phyloP scores from a whole-genome alignment of 2,797 vertebrate genomes.

The Sebastes kiyomatsui region DNA sequence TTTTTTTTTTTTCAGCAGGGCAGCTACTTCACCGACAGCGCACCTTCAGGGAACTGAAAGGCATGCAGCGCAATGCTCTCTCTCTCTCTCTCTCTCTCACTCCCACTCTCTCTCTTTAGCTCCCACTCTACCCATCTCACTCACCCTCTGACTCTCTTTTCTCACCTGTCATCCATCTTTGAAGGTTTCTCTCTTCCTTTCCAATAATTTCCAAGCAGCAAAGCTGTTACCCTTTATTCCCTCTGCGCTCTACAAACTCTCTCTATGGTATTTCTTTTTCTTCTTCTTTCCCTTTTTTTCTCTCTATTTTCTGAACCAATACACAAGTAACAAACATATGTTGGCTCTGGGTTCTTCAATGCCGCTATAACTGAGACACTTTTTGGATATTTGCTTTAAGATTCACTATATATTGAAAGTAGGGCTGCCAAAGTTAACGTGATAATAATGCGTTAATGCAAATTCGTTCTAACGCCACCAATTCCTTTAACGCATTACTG shows the following conservation, averaged over 20 bases:
- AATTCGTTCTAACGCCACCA: too few relatives aligned
- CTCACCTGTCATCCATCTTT: conserved; percentile 33
- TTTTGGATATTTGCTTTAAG: background rate
- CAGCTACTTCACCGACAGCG: conserved; percentile 16
- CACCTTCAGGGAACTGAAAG: conserved; percentile 48
- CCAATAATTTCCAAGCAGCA: background rate
- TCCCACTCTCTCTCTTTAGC: background rate
- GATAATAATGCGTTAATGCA: too few relatives aligned
- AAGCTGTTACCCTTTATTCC: background rate
- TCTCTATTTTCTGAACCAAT: background rate
- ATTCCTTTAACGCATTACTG: too few relatives aligned
- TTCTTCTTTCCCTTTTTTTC: background rate
- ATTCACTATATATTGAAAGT: background rate
- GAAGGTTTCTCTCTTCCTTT: conserved; percentile 10
- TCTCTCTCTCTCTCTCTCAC: conserved; percentile 13
- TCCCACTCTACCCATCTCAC: conserved; percentile 29
- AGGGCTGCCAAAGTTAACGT: too few relatives aligned
- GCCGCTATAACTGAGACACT: background rate
- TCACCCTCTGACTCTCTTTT: conserved; percentile 16
- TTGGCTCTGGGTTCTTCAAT: background rate
- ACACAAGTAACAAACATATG: background rate
- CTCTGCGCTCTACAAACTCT: background rate
- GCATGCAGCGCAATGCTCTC: conserved; percentile 34
- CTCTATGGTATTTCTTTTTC: background rate
- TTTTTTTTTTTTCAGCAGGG: conserved; percentile 48